phyloP scores from a whole-genome alignment of 2,113 vertebrate species.

The Todiramphus saurophagus region DNA sequence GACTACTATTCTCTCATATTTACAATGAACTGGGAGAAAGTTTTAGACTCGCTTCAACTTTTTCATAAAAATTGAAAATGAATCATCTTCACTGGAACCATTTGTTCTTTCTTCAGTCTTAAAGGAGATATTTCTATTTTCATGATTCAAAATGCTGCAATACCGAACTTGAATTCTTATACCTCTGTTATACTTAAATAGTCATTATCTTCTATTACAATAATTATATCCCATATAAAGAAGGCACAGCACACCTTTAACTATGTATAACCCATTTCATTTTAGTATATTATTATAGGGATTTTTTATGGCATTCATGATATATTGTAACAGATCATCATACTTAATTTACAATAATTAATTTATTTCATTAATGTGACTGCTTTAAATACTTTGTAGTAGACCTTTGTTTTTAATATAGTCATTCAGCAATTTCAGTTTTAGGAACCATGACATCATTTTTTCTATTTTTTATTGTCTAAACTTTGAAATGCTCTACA shows the following conservation, averaged over 20 bases:
- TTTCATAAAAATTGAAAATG: not conserved
- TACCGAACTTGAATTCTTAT: not conserved
- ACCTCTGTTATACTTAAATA: conserved; percentile 12
- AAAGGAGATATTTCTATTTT: not conserved
- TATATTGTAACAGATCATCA: conserved; percentile 31
- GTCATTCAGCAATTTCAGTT: not conserved
- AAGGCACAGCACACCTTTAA: not conserved
- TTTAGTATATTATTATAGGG: not conserved
- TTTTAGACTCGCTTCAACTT: not conserved
- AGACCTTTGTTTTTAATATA: conserved; percentile 12
- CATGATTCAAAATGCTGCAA: not conserved
- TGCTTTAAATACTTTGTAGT: not conserved
- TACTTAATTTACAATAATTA: conserved; percentile 44
- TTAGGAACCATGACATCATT: not conserved
- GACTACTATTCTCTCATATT: not conserved
- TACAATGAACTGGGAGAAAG: not conserved
- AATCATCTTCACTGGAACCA: not conserved
- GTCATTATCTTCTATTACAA: conserved; percentile 7
- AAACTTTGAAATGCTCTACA: not conserved
- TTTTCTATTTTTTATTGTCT: not conserved
- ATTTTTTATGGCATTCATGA: conserved; percentile 40
- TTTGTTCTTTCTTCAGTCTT: not conserved
- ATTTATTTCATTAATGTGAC: conserved; percentile 34
- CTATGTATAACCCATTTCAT: not conserved
- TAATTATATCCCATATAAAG: conserved; percentile 41